Conservation (phyloP, 2,888 invertebrate genomes). For the Rosalia funebris region DNA sequence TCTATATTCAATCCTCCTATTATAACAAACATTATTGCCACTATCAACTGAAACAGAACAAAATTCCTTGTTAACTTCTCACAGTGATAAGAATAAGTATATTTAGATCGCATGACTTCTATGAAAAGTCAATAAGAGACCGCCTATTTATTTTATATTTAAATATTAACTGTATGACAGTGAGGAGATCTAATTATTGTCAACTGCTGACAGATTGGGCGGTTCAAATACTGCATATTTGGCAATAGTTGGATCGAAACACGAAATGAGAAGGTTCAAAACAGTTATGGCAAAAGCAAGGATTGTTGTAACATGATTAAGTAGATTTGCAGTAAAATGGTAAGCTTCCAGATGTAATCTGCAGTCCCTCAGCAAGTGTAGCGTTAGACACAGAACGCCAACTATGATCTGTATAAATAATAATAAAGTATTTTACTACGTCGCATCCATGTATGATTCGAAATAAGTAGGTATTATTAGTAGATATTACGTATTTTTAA, state of each 20-base stretch:
- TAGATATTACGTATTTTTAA: too few species aligned
- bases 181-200: conserved; percentile 13
- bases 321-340: conserved; percentile 73
- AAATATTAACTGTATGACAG: too few species aligned
- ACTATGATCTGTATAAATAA: conserved; percentile 73
- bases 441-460: too few species aligned
- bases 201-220: conserved; percentile 42
- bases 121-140: too few species aligned
- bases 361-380: conserved; percentile 82
- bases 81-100: too few species aligned
- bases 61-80: not conserved
- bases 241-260: conserved; percentile 79
- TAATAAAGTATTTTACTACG: too few species aligned
- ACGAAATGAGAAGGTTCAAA: conserved; percentile 79
- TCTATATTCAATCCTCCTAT: conserved; percentile 87
- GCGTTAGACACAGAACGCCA: conserved; percentile 76
- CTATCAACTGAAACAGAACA: conserved; percentile 76
- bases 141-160: too few species aligned
- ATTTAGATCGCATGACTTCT: too few species aligned
- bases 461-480: too few species aligned
- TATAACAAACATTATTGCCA: conserved; percentile 83
- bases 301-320: conserved; percentile 78
- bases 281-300: conserved; percentile 79
- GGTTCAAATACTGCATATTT: conserved; percentile 63
- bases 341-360: conserved; percentile 77